These are phyloP conservation scores for Calephelis perditalis DNA, from an alignment of 2,888 invertebrate species.

Conservation along the genomic window DNA sequence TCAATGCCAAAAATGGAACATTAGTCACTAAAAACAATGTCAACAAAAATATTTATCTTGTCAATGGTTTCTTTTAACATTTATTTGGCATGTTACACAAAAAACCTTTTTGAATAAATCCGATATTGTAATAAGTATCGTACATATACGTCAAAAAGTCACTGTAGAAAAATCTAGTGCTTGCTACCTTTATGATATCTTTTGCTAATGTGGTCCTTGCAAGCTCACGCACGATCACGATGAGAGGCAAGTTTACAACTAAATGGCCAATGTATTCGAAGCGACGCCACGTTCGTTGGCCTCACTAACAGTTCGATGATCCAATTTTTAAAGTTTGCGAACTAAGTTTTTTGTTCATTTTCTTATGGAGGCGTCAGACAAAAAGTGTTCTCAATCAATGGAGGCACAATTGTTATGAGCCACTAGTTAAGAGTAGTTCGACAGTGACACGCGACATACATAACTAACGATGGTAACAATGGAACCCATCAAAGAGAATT, in stretches of 20 bases:
- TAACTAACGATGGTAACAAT: constrained; percentile 3
- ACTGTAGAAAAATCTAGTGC: neutral
- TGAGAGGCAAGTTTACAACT: constrained; percentile 29
- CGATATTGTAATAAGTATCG: too few species aligned
- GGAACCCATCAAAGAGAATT: constrained; percentile 1
- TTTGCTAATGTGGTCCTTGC: constrained; percentile 17
- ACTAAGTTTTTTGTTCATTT: constrained; percentile 55
- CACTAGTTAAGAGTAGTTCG: constrained; percentile 1
- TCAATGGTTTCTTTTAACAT: too few species aligned
- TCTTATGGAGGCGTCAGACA: constrained; percentile 46
- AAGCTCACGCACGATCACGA: constrained; percentile 23
- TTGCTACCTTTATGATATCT: neutral
- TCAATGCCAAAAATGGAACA: too few species aligned
- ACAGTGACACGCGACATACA: neutral
- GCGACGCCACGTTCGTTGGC: constrained; percentile 52
- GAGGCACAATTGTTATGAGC: constrained; percentile 1
- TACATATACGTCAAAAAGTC: neutral
- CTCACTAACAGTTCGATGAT: constrained; percentile 66
- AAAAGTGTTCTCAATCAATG: constrained; percentile 55
- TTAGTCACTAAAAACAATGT: too few species aligned
- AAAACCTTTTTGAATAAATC: too few species aligned
- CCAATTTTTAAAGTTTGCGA: constrained; percentile 60
- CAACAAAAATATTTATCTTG: too few species aligned
- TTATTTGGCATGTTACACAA: too few species aligned
- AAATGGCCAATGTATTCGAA: constrained; percentile 34